phyloP scores from a whole-genome alignment of 2,113 vertebrate species.

The Gadus macrocephalus region DNA sequence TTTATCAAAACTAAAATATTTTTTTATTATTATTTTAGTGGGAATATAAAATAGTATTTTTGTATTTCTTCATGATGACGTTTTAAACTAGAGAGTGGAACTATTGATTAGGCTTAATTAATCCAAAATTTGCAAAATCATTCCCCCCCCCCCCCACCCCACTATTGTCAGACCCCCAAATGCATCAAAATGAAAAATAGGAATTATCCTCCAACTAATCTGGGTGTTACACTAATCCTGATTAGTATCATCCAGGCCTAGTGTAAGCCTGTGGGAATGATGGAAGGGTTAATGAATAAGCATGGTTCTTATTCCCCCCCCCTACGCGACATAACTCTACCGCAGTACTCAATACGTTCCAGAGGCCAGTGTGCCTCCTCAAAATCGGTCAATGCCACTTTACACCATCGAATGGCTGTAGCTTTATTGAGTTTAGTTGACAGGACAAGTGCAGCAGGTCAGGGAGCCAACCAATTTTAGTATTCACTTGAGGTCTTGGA shows the following conservation, averaged over 20 bases:
- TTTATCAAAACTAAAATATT: too few relatives aligned
- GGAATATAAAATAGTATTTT: too few relatives aligned
- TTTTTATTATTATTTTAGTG: too few relatives aligned
- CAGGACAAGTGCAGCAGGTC: constrained; percentile 42
- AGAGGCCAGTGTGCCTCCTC: constrained; percentile 16
- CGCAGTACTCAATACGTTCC: constrained; percentile 11
- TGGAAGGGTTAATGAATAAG: constrained; percentile 39
- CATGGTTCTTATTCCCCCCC: constrained; percentile 20
- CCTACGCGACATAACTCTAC: constrained; percentile 9
- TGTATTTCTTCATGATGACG: too few relatives aligned
- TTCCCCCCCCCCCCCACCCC: too few relatives aligned
- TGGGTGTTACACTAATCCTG: constrained; percentile 38
- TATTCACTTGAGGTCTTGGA: constrained; percentile 45
- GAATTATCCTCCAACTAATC: constrained; percentile 51
- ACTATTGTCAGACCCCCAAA: constrained; percentile 14
- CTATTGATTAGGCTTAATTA: too few relatives aligned
- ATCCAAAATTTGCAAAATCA: too few relatives aligned
- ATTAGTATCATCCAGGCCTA: constrained; percentile 25
- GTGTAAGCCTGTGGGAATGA: constrained; percentile 24
- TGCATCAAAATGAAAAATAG: constrained; percentile 10
- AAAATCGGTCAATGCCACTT: constrained; percentile 28
- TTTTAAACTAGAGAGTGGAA: too few relatives aligned
- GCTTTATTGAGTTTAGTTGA: constrained; percentile 44
- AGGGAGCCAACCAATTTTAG: constrained; percentile 48
- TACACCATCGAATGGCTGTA: constrained; percentile 26